These are phyloP conservation scores for Saccostrea cuccullata DNA, from an alignment of 1,140 invertebrate genomes.

Conservation along the genomic window DNA sequence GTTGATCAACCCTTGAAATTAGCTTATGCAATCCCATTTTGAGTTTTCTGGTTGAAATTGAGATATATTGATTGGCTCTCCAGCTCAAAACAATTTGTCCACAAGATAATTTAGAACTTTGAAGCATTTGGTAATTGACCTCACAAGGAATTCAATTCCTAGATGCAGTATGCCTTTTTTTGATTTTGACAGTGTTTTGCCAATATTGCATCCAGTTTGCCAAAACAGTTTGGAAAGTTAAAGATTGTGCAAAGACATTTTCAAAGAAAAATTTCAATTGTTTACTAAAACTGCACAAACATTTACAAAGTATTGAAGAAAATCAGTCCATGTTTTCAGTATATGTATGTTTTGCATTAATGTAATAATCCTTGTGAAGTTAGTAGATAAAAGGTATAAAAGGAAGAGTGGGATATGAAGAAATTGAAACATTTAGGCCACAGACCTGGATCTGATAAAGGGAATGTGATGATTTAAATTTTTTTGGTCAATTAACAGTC, in stretches of 20 bases:
- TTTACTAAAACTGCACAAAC: too few species aligned
- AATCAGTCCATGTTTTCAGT: too few species aligned
- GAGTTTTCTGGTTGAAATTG: neutral
- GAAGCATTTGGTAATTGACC: neutral
- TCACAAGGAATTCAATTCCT: neutral
- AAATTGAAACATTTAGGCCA: neutral
- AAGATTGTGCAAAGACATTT: neutral
- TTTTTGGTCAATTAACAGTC: slow-evolving; percentile 9
- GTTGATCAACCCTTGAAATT: slow-evolving; percentile 7
- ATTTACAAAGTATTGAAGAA: too few species aligned
- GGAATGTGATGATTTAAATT: neutral
- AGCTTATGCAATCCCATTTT: slow-evolving; percentile 4
- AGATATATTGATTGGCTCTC: neutral
- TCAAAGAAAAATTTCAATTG: too few species aligned
- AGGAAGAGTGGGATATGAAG: neutral
- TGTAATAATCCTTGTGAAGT: neutral
- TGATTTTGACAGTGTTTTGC: neutral
- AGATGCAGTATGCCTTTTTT: neutral
- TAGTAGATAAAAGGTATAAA: neutral
- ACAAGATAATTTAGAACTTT: neutral
- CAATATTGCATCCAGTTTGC: neutral
- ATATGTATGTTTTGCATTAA: too few species aligned
- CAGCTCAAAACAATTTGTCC: neutral
- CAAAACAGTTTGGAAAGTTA: neutral
- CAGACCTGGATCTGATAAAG: neutral